A percentile compares a stretch with the other conserved stretches of the same genome.
Conservation (phyloP, 2,113 vertebrate species). For the Rynchops niger region DNA sequence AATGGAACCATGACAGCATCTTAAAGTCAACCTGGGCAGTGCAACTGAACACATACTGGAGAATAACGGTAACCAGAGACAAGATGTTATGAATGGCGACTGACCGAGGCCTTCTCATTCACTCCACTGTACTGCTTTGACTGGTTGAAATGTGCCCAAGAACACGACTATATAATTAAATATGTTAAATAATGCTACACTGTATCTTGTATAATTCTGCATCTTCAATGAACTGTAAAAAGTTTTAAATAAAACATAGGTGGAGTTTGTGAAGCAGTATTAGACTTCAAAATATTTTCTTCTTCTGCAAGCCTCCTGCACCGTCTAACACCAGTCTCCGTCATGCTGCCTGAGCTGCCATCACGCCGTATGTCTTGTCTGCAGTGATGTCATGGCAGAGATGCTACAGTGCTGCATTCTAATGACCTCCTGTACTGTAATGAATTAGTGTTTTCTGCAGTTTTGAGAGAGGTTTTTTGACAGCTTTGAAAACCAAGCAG, state of each 20-base stretch:
- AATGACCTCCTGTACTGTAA: background rate
- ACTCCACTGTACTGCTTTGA: background rate
- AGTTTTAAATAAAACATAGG: slow-evolving; percentile 41
- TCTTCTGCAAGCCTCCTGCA: background rate
- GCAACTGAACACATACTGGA: background rate
- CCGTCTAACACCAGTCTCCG: background rate
- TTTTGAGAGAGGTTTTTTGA: background rate
- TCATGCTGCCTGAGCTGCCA: background rate
- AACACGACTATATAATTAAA: background rate
- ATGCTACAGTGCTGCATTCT: background rate
- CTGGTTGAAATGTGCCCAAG: background rate
- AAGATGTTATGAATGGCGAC: background rate
- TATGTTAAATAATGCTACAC: slow-evolving; percentile 8
- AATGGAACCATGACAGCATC: background rate
- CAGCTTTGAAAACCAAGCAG: background rate
- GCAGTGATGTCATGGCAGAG: slow-evolving; percentile 22
- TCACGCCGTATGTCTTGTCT: background rate
- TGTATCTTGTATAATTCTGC: background rate
- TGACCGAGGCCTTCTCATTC: background rate
- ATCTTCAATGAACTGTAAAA: slow-evolving; percentile 6
- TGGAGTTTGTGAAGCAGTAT: slow-evolving; percentile 4
- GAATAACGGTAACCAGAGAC: background rate
- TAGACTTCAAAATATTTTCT: slow-evolving; percentile 26
- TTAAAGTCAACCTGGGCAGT: background rate
- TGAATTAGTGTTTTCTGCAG: background rate